Base-by-base conservation (phyloP, 1,140 invertebrate species). In the Zaprionus taronus region DNA sequence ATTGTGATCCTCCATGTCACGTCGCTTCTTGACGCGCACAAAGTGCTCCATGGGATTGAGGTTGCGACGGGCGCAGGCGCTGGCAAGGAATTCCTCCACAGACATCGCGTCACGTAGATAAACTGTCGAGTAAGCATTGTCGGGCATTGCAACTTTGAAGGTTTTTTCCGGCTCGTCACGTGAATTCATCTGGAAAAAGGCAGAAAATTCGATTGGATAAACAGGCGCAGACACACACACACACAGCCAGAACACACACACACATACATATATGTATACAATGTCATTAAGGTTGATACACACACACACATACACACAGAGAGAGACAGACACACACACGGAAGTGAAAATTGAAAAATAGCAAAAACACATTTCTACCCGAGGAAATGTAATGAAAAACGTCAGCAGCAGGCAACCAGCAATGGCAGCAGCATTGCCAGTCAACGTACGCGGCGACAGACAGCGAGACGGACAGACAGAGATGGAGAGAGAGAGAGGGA, bases 1-100 rank as follows among this genome's bases (percentile, higher is more conserved):
- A 94, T 98, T 98, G 91, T 97, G 97, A 93, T 98, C 97, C 93
- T 98, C 97, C 96, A 98, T 98, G 87, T 99, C 98, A 76, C 97
- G 95, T 74, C 97, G 95, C 93, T 98, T 98, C 93, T 98, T 98
- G 15, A 99, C 97, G 67, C 98, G 94, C 15, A 99, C 97, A 94
- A 99, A 99, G 93, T 99, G 98, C 93, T 99, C 98, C 93, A 97
- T 96, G 15, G 98, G 96, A 93, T 97, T 98, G 41, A 99, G 95
- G 89, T 96, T 97, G 92, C 98, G 97, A 77, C 98, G 95, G 53
- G 96, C 96, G 94, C 98, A 99, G 28, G 97, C 98, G 80, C 96
- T 96, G 36, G 97, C 97, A 60, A 99, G 94, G 92, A 99, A 97
- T 94, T 99, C 98, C 92, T 99, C 98, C 12, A 99, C 98, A 34